A percentile compares a stretch with the other conserved stretches of the same genome.
Conservation (phyloP, 1,140 invertebrate species). For the Magallana angulata region DNA sequence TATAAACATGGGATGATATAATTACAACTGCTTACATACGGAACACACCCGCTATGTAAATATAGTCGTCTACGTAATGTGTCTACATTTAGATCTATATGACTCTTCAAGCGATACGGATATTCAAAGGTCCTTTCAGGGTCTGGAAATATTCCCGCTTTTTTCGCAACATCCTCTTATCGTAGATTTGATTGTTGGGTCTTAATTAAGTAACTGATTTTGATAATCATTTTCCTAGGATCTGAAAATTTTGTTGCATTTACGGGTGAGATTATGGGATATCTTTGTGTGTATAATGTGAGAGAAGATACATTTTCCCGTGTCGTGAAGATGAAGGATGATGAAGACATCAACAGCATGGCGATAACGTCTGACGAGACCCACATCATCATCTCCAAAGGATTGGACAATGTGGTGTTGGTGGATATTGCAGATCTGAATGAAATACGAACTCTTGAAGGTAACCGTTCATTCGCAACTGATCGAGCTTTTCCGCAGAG, state of each 20-base stretch:
- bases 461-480: not conserved
- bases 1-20: no score
- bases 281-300: not conserved
- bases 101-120: no score
- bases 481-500: no score
- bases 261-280: not conserved
- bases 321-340: not conserved
- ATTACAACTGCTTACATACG: no score
- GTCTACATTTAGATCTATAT: no score
- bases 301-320: not conserved
- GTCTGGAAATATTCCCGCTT: no score
- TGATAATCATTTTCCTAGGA: not conserved
- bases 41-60: no score
- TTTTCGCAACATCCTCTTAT: no score
- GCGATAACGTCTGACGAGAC: not conserved
- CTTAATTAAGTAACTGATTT: no score
- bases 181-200: no score
- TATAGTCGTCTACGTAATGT: no score
- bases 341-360: not conserved
- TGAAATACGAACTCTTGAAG: not conserved
- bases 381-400: not conserved
- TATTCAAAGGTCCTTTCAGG: no score
- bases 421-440: not conserved
- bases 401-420: not conserved
- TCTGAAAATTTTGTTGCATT: not conserved